Evolutionary conservation across 2,888 invertebrate genomes (phyloP).

Genomic region (Imbricaverruca yamaguchii): DNA sequence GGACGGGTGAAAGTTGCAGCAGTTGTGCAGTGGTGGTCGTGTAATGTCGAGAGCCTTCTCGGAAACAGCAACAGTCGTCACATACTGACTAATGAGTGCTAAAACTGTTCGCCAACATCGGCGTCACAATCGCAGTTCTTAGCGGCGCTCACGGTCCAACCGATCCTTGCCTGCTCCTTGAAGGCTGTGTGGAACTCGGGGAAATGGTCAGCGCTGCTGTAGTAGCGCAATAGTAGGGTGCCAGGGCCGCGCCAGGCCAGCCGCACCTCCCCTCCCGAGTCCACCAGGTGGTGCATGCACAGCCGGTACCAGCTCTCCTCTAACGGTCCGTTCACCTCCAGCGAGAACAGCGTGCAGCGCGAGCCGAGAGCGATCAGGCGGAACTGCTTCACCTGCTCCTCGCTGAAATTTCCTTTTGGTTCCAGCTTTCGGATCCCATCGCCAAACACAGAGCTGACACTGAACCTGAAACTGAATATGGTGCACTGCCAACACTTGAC

Average conservation of each 20-base stretch:
- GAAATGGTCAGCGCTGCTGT: neutral
- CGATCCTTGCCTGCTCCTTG: neutral
- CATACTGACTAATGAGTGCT: too few relatives aligned
- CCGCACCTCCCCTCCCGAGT: neutral
- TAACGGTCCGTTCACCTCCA: neutral
- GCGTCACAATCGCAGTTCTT: neutral
- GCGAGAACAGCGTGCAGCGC: neutral
- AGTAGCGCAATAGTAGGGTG: neutral
- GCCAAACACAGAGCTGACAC: neutral
- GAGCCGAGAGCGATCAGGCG: conserved; percentile 1
- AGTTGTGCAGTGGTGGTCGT: too few relatives aligned
- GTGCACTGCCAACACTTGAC: conserved; percentile 4
- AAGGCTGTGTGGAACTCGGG: neutral
- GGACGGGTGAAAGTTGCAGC: too few relatives aligned
- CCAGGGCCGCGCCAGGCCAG: neutral
- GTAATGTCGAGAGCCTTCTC: too few relatives aligned
- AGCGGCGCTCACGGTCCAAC: neutral
- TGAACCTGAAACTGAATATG: neutral
- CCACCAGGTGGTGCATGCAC: neutral
- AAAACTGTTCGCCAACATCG: neutral
- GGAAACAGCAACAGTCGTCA: too few relatives aligned
- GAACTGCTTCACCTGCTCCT: neutral
- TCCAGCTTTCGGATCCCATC: too few relatives aligned
- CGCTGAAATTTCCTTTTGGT: neutral
- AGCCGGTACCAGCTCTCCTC: conserved; percentile 7